Percentiles rank a stretch among this genome's conserved stretches.
phyloP scores from a whole-genome alignment of 2,797 vertebrate genomes.

The Amphiprion clarkii region DNA sequence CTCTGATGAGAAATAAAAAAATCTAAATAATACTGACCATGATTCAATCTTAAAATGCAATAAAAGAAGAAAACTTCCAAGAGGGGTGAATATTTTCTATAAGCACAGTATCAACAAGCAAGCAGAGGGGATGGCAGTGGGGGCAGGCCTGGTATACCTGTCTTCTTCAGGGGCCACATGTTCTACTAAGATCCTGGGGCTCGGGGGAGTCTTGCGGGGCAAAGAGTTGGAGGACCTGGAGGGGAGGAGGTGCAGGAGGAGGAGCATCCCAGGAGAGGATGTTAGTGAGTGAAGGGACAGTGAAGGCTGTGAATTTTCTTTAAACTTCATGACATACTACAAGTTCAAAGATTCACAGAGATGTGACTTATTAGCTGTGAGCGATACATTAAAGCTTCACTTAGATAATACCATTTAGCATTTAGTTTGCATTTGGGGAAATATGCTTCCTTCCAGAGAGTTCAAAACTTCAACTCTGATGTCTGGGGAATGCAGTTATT shows the following conservation, averaged over 20 bases:
- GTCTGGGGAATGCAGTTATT: too few species aligned
- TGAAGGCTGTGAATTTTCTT: not conserved
- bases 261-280: conserved; percentile 82
- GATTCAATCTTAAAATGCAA: too few species aligned
- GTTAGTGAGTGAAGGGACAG: conserved; percentile 49
- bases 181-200: conserved; percentile 96
- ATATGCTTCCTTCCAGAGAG: too few species aligned
- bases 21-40: too few species aligned
- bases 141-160: conserved; percentile 87
- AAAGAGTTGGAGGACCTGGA: conserved; percentile 91
- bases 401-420: too few species aligned
- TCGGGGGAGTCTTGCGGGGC: conserved; percentile 90
- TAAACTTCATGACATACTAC: conserved; percentile 5
- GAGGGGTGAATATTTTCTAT: too few species aligned
- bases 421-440: too few species aligned
- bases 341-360: not conserved
- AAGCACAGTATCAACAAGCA: conserved; percentile 27
- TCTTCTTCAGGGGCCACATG: conserved; percentile 90
- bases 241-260: conserved; percentile 23
- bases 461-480: too few species aligned
- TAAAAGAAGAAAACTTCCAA: too few species aligned
- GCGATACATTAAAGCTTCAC: too few species aligned
- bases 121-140: conserved; percentile 43
- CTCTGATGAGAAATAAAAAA: too few species aligned
- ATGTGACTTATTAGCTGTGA: too few species aligned